phyloP scores from a whole-genome alignment of 2,113 vertebrate species.

The Ammodytes dubius region DNA sequence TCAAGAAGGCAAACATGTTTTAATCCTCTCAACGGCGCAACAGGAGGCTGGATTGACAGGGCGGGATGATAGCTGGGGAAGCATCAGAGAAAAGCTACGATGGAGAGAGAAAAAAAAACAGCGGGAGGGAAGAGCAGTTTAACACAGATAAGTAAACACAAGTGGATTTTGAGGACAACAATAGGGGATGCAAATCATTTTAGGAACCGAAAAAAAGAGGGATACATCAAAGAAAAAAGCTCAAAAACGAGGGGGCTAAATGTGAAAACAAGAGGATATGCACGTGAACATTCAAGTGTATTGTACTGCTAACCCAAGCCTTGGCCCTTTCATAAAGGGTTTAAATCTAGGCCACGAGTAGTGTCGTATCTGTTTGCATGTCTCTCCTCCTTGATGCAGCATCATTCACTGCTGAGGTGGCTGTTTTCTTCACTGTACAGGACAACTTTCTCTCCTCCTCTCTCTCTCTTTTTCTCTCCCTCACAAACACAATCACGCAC shows the following conservation, averaged over 20 bases:
- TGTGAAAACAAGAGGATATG: neutral
- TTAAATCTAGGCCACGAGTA: constrained; percentile 72
- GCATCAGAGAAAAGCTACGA: neutral
- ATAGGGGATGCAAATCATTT: constrained; percentile 22
- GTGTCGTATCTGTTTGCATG: constrained; percentile 50
- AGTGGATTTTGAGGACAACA: constrained; percentile 1
- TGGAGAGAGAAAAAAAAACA: neutral
- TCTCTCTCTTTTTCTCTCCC: constrained; percentile 14
- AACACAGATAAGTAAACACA: constrained; percentile 35
- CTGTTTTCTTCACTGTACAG: constrained; percentile 71
- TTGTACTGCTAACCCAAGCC: constrained; percentile 23
- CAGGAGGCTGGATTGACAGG: constrained; percentile 38
- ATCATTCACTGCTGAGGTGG: constrained; percentile 77
- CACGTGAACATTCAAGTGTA: constrained; percentile 13
- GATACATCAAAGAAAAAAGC: constrained; percentile 35
- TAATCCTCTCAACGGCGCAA: constrained; percentile 40
- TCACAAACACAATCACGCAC: constrained; percentile 45
- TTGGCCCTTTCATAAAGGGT: constrained; percentile 30
- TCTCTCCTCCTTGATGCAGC: constrained; percentile 64
- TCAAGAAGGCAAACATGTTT: constrained; percentile 19
- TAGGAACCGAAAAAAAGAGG: constrained; percentile 13
- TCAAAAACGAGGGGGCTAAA: neutral
- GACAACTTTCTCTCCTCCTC: constrained; percentile 55
- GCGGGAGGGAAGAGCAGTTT: neutral
- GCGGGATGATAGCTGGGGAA: constrained; percentile 12